phyloP scores from a whole-genome alignment of 2,888 invertebrate genomes.

The Lasioglossum morio region DNA sequence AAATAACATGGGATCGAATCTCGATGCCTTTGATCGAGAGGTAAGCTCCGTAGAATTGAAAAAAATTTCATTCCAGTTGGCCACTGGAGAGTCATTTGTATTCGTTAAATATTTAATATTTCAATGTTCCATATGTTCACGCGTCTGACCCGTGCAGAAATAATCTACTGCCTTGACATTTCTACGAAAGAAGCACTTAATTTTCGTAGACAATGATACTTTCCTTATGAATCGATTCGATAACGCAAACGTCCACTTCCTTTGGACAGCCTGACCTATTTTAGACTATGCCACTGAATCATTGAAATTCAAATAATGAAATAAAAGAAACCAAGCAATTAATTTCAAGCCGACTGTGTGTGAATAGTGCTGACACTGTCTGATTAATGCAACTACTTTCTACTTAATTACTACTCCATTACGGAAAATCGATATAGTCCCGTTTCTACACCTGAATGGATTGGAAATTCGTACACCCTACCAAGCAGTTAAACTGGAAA shows the following conservation, averaged over 20 bases:
- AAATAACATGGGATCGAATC: neutral
- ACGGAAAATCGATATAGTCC: neutral
- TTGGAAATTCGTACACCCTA: neutral
- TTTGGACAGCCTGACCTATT: neutral
- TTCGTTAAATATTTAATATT: neutral
- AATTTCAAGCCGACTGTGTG: neutral
- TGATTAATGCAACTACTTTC: constrained; percentile 13
- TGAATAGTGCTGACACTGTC: constrained; percentile 2
- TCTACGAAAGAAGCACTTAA: neutral
- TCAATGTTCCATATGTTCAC: too few relatives aligned
- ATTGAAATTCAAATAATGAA: neutral
- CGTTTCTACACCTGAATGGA: neutral
- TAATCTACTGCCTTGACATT: neutral
- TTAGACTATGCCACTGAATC: neutral
- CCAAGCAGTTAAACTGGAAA: neutral
- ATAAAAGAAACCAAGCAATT: neutral
- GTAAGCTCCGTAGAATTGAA: neutral
- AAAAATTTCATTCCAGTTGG: neutral
- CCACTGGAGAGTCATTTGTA: neutral
- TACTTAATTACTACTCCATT: constrained; percentile 10
- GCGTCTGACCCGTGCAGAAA: too few relatives aligned
- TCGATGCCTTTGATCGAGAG: neutral
- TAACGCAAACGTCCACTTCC: neutral
- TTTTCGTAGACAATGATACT: neutral
- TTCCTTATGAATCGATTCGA: neutral